Evolutionary conservation across 2,888 invertebrate genomes (phyloP).

Genomic region (Melanotus villosus): DNA sequence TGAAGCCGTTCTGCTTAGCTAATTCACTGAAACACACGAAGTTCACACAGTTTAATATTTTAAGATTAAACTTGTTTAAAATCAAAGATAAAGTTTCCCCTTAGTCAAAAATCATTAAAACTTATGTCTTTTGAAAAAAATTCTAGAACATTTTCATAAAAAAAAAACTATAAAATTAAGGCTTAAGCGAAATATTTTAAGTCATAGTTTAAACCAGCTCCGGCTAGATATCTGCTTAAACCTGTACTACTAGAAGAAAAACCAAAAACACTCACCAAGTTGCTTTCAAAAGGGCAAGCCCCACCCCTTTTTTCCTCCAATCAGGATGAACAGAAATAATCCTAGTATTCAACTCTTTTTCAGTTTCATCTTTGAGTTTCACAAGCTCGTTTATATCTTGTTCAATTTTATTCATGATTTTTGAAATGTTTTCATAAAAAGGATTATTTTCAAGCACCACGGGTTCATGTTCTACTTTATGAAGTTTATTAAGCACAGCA

Average conservation of each 20-base stretch:
- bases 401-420: slow-evolving; percentile 73
- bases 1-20: slow-evolving; percentile 64
- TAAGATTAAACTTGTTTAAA: too few species aligned
- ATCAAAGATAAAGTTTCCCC: too few species aligned
- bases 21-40: slow-evolving; percentile 8
- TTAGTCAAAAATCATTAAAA: too few species aligned
- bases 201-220: too few species aligned
- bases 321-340: slow-evolving; percentile 77
- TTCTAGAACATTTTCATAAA: too few species aligned
- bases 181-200: too few species aligned
- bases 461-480: neutral
- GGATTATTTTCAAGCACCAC: slow-evolving; percentile 60
- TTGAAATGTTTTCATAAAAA: slow-evolving; percentile 77
- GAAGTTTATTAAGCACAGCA: slow-evolving; percentile 62
- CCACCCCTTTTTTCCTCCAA: slow-evolving; percentile 78
- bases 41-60: too few species aligned
- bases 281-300: slow-evolving; percentile 74
- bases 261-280: too few species aligned
- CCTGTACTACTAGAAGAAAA: too few species aligned
- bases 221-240: too few species aligned
- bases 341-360: slow-evolving; percentile 74
- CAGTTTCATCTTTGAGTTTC: slow-evolving; percentile 70
- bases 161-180: too few species aligned
- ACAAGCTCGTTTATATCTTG: slow-evolving; percentile 72
- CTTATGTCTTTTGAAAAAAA: too few species aligned